phyloP scores from a whole-genome alignment of 2,888 invertebrate genomes.

The Onchidella celtica region DNA sequence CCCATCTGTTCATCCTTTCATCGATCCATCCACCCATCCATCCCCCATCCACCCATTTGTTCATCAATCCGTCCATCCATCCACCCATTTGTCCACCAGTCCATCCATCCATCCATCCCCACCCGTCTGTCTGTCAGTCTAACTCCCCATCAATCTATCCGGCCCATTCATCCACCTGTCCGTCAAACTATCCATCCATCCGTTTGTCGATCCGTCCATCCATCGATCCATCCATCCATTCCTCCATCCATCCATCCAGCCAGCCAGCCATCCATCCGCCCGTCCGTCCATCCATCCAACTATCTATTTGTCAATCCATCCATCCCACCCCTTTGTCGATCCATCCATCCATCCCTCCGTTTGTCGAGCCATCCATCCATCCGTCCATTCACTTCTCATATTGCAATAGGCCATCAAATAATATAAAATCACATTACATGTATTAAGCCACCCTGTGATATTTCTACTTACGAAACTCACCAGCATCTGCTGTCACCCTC shows the following conservation, averaged over 20 bases:
- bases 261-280: not conserved
- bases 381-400: not conserved
- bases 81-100: not conserved
- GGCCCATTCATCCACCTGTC: not conserved
- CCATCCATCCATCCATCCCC: not conserved
- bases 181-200: not conserved
- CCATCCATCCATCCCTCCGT: not conserved
- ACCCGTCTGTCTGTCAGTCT: constrained; percentile 7
- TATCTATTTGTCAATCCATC: not conserved
- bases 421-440: no score
- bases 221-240: not conserved
- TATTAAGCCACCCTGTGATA: not conserved
- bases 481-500: no score
- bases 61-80: not conserved
- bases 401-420: no score
- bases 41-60: not conserved
- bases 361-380: not conserved
- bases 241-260: not conserved
- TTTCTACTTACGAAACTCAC: no score
- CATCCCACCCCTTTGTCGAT: not conserved
- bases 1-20: not conserved
- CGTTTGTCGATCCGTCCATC: not conserved
- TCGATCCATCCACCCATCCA: not conserved
- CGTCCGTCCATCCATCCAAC: not conserved
- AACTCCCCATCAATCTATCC: not conserved